These are phyloP conservation scores for Taxidea taxus DNA, from an alignment of 2,113 vertebrate species.

Conservation along the genomic window DNA sequence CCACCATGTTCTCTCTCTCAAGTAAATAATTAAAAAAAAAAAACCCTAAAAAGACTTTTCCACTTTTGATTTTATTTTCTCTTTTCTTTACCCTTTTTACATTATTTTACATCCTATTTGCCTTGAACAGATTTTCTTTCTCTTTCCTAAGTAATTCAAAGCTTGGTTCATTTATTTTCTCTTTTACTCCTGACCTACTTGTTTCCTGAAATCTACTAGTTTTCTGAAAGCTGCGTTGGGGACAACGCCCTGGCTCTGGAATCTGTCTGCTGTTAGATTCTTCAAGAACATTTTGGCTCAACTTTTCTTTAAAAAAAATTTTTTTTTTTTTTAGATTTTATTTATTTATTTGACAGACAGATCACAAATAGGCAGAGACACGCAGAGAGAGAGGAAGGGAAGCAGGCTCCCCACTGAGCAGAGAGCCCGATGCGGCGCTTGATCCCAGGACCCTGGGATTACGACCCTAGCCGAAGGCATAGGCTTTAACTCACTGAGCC, in stretches of 20 bases:
- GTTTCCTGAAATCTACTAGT: conserved; percentile 47
- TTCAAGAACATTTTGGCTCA: not conserved
- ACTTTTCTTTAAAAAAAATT: not conserved
- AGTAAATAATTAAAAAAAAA: not conserved
- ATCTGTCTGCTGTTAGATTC: not conserved
- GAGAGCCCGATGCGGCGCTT: no score
- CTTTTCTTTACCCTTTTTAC: not conserved
- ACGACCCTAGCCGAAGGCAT: no score
- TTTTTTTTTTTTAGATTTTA: no score
- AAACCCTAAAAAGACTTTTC: not conserved
- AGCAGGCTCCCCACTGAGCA: no score
- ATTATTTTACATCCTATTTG: not conserved
- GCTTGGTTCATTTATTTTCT: not conserved
- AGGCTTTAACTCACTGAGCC: no score
- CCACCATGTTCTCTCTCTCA: not conserved
- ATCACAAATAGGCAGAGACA: no score
- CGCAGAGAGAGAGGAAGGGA: no score
- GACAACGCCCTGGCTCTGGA: not conserved
- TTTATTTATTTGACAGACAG: no score
- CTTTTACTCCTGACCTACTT: not conserved
- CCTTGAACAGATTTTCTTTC: not conserved
- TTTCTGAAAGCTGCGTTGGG: conserved; percentile 15
- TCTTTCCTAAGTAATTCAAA: not conserved
- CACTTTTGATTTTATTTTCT: not conserved
- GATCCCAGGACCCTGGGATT: no score